These are phyloP conservation scores for Drosophila nigricruria DNA, from an alignment of 2,888 invertebrate genomes.

Conservation along the genomic window DNA sequence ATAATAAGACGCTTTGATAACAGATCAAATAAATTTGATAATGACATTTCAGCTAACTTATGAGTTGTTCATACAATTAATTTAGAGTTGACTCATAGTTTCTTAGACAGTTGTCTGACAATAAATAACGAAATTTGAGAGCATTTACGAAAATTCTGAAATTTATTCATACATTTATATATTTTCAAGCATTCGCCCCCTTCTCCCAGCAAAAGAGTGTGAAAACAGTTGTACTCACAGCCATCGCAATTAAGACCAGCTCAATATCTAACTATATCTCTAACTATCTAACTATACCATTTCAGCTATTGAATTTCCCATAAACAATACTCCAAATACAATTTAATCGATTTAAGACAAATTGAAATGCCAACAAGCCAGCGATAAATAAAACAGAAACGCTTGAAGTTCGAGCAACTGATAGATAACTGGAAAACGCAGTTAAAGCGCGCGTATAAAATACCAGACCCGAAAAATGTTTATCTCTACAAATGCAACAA, in stretches of 20 bases:
- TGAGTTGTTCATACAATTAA: too few relatives aligned
- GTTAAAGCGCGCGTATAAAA: slow-evolving; percentile 40
- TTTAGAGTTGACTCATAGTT: too few relatives aligned
- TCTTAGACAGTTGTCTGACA: too few relatives aligned
- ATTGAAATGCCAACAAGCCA: slow-evolving; percentile 57
- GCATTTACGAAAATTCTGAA: too few relatives aligned
- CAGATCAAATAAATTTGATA: too few relatives aligned
- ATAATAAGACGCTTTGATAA: too few relatives aligned
- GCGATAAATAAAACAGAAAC: slow-evolving; percentile 17
- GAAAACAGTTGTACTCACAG: not conserved
- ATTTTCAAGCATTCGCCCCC: not conserved
- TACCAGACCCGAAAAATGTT: slow-evolving; percentile 49
- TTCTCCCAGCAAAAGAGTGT: not conserved
- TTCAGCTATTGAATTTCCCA: slow-evolving; percentile 26
- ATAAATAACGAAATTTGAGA: too few relatives aligned
- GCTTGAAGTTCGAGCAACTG: slow-evolving; percentile 30
- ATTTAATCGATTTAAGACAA: slow-evolving; percentile 65
- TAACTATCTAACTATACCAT: too few relatives aligned
- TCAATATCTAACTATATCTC: slow-evolving; percentile 4
- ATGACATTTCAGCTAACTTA: too few relatives aligned
- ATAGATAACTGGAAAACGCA: slow-evolving; percentile 65
- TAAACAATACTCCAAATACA: slow-evolving; percentile 32
- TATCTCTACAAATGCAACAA: slow-evolving; percentile 69
- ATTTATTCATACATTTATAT: too few relatives aligned
- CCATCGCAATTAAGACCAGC: not conserved